A percentile compares a stretch with the other conserved stretches of the same genome.
phyloP scores from a whole-genome alignment of 2,888 invertebrate genomes.

The Allophyes oxyacanthae region DNA sequence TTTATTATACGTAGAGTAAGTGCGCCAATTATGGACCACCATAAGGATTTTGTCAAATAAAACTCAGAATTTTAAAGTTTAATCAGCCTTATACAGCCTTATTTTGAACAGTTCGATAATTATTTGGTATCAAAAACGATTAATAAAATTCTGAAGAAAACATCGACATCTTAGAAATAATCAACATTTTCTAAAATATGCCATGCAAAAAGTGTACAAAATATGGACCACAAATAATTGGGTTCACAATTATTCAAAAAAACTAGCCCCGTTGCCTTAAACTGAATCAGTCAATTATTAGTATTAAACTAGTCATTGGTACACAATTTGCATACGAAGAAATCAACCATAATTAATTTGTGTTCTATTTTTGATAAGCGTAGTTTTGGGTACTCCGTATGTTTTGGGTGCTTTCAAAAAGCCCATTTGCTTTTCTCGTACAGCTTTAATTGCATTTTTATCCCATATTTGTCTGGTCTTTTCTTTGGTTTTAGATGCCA shows the following conservation, averaged over 20 bases:
- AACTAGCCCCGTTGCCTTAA: constrained; percentile 25
- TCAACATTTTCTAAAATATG: constrained; percentile 39
- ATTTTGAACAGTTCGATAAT: constrained; percentile 31
- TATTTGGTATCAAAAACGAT: constrained; percentile 24
- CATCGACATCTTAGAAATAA: constrained; percentile 39
- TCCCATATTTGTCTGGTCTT: too few relatives aligned
- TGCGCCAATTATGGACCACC: constrained; percentile 14
- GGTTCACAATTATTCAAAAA: constrained; percentile 27
- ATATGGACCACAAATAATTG: constrained; percentile 17
- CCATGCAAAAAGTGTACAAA: constrained; percentile 14
- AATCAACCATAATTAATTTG: constrained; percentile 14
- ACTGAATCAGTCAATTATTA: constrained; percentile 28
- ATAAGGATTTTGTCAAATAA: constrained; percentile 15
- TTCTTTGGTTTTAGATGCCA: too few relatives aligned
- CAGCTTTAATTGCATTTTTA: too few relatives aligned
- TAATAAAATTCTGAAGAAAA: constrained; percentile 30
- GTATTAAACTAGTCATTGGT: constrained; percentile 25
- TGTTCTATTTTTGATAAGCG: too few relatives aligned
- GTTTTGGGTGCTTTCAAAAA: too few relatives aligned
- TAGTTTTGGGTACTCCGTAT: too few relatives aligned
- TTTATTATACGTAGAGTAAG: too few relatives aligned
- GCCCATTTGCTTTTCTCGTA: too few relatives aligned
- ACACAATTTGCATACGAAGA: constrained; percentile 34
- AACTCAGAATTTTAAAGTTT: constrained; percentile 20
- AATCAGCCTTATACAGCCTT: constrained; percentile 35